Evolutionary conservation across 2,888 invertebrate genomes (phyloP).

Genomic region (Euzophera pinguis): DNA sequence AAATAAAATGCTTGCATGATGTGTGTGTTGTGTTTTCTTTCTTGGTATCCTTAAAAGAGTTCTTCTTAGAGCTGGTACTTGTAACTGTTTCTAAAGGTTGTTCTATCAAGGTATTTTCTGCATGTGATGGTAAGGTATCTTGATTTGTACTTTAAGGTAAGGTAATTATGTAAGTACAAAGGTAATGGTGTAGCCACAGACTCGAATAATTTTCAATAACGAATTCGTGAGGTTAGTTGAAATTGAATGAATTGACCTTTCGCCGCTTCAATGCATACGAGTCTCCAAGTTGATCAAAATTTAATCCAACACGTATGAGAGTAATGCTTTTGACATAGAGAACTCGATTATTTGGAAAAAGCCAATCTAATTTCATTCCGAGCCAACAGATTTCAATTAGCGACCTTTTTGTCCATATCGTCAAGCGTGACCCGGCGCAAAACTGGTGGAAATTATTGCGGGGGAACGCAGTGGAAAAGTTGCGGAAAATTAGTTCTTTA

Average conservation of each 20-base stretch:
- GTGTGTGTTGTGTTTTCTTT: too few species aligned
- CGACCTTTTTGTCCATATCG: conserved; percentile 10
- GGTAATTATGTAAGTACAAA: too few species aligned
- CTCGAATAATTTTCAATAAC: too few species aligned
- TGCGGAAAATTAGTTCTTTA: background rate
- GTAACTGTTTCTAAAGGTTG: too few species aligned
- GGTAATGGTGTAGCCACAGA: too few species aligned
- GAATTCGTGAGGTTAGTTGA: too few species aligned
- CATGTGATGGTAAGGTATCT: too few species aligned
- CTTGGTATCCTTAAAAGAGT: too few species aligned
- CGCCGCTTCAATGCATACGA: background rate
- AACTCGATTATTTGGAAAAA: conserved; percentile 1
- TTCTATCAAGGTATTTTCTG: too few species aligned
- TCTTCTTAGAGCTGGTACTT: too few species aligned
- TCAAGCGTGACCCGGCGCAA: conserved; percentile 7
- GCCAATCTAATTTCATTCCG: conserved; percentile 8
- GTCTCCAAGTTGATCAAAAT: background rate
- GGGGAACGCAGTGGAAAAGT: background rate
- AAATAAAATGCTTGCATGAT: too few species aligned
- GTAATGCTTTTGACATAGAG: conserved; percentile 5
- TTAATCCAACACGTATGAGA: background rate
- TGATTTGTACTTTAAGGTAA: too few species aligned
- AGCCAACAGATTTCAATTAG: conserved; percentile 7
- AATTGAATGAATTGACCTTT: background rate
- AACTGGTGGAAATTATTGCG: conserved; percentile 5